Percentiles rank a stretch among this genome's conserved stretches.
Conservation (phyloP, 1,140 invertebrate species). For the Bombus confusus region DNA sequence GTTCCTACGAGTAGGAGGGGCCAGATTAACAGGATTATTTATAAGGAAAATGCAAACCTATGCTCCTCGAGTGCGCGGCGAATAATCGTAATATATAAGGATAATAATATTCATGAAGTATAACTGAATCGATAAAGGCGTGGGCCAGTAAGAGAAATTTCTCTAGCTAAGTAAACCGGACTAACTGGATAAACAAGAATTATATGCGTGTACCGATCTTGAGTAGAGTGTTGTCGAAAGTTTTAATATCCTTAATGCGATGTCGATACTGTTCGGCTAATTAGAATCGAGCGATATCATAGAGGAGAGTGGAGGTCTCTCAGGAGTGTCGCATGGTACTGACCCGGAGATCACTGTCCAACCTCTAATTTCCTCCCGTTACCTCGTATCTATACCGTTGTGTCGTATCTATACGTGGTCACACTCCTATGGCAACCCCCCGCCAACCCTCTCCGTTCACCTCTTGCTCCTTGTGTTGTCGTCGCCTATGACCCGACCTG, state of each 20-base stretch:
- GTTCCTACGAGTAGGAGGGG: not conserved
- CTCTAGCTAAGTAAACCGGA: constrained; percentile 26
- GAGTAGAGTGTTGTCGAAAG: constrained; percentile 52
- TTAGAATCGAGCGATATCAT: constrained; percentile 71
- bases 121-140: constrained; percentile 7
- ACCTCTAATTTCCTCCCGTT: constrained; percentile 71
- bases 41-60: constrained; percentile 14
- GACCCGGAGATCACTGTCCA: constrained; percentile 63
- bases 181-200: constrained; percentile 61
- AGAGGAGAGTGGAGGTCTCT: constrained; percentile 20
- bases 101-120: too few species aligned
- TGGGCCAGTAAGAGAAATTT: not conserved
- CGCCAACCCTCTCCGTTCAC: not conserved
- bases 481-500: constrained; percentile 66
- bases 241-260: constrained; percentile 75
- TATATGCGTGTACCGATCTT: not conserved
- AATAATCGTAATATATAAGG: not conserved
- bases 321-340: constrained; percentile 38
- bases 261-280: constrained; percentile 64
- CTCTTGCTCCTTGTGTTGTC: constrained; percentile 53
- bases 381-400: constrained; percentile 64
- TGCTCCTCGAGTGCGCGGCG: not conserved
- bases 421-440: constrained; percentile 46
- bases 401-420: constrained; percentile 62
- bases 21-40: constrained; percentile 14